Evolutionary conservation across 2,888 invertebrate species (phyloP), one percentile per base, ranked within the genome.

Genomic region (Machimus atricapillus): DNA sequence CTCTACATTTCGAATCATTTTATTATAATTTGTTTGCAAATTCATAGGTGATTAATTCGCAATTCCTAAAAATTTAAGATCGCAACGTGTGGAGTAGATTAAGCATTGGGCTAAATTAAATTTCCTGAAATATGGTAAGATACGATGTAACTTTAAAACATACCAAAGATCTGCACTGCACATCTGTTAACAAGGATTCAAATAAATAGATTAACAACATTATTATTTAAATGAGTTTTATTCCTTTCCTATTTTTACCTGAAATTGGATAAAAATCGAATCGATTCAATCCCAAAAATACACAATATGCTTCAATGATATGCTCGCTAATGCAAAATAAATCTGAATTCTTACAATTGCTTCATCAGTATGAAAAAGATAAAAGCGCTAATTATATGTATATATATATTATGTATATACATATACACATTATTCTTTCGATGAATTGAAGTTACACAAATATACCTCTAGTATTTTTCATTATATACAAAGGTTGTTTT

Each of bases 231-330:
- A 82, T 82, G 58, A 82, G 34, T 82, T 82, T 82, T 82, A 82
- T 82, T 82, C 58, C 82, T 56, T 82, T 82, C 82, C 66, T 82
- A 82, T 82, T 82, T 82, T 82, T 82, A 82, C 82, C 82, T 66
- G 58, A 82, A 82, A 66, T 82, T 19, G 58, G 82, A 82, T 37
- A 82, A 82, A 77, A 58, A 58, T 82, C 37, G 66, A 66, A 66
- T 58, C 40, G 56, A 52, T 82, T 56, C 37, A 23, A 58, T 66
- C 58, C 82, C 52, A 79, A 43, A 78, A 82, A 82, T 82, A 82
- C 82, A 82, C 82, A 82, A 58, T 82, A 82, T 37, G 73, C 74
- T 74, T 85, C 85, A 85, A 85, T 85, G 85, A 85, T 85, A 85
- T 85, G 85, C 85, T 73, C 58, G 73, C 83, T 74, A 85, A 85